Evolutionary conservation across 2,113 vertebrate species (phyloP).

Genomic region (Camarhynchus parvulus): DNA sequence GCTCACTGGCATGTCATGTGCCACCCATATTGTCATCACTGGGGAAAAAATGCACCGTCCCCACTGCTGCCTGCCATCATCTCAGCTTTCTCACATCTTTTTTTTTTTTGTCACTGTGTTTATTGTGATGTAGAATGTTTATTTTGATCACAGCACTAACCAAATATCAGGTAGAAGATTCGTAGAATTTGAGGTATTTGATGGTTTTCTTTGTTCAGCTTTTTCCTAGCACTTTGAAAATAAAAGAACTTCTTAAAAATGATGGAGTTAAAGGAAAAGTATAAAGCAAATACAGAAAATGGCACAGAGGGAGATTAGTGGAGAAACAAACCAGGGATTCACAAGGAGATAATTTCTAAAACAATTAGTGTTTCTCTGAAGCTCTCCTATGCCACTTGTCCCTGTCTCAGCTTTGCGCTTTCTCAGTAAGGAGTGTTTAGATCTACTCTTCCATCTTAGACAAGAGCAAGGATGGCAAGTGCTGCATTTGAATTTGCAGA

Average conservation of each 20-base stretch:
- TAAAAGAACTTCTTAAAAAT: not conserved
- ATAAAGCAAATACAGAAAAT: not conserved
- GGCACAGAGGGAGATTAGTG: not conserved
- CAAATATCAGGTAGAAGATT: not conserved
- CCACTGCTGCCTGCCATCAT: not conserved
- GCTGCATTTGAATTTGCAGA: not conserved
- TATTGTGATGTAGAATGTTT: not conserved
- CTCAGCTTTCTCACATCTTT: not conserved
- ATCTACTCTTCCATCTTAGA: not conserved
- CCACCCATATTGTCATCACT: not conserved
- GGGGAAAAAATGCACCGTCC: not conserved
- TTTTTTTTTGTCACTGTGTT: not conserved
- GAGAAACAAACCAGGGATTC: not conserved
- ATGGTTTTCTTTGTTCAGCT: not conserved
- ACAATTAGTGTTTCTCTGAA: not conserved
- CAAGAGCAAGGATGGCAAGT: not conserved
- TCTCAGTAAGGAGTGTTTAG: not conserved
- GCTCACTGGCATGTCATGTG: not conserved
- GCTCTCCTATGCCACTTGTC: not conserved
- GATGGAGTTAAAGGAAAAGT: not conserved
- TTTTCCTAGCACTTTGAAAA: not conserved
- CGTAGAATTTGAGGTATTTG: accelerated
- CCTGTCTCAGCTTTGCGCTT: not conserved
- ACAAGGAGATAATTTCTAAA: not conserved
- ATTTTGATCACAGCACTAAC: not conserved